Conservation (phyloP, 1,140 invertebrate species). For the Aphelenchoides fujianensis region DNA sequence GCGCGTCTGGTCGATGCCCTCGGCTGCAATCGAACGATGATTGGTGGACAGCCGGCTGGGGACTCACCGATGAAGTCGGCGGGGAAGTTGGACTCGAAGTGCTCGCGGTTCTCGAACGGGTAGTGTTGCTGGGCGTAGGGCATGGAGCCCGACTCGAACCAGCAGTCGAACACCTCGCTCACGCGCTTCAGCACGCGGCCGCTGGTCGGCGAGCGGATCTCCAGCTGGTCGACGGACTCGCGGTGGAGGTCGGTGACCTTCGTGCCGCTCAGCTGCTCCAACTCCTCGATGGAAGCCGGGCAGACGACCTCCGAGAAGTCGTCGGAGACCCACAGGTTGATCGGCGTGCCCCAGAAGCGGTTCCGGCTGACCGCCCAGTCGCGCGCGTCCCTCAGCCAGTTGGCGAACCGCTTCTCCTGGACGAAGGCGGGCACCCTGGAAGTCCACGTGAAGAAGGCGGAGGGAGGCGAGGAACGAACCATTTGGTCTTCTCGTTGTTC, state of each 20-base stretch:
- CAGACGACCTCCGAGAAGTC: conserved; percentile 90
- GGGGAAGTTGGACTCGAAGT: conserved; percentile 92
- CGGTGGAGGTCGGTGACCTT: conserved; percentile 86
- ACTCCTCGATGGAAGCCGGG: conserved; percentile 86
- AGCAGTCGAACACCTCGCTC: conserved; percentile 96
- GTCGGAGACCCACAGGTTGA: conserved; percentile 92
- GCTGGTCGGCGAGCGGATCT: conserved; percentile 88
- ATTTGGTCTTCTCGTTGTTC: conserved; percentile 83
- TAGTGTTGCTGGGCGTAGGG: conserved; percentile 95
- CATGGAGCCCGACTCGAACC: conserved; percentile 99
- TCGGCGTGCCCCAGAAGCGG: conserved; percentile 98
- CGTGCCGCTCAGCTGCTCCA: conserved; percentile 77
- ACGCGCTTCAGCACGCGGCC: conserved; percentile 79
- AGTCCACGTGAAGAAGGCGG: too few relatives aligned
- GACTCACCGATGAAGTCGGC: conserved; percentile 98
- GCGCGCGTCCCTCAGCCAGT: conserved; percentile 92
- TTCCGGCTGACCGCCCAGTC: conserved; percentile 98
- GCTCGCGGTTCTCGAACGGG: conserved; percentile 80
- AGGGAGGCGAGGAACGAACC: conserved; percentile 69
- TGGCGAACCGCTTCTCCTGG: conserved; percentile 95
- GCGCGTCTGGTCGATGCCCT: conserved; percentile 88
- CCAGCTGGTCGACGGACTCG: conserved; percentile 86
- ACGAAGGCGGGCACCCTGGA: conserved; percentile 87
- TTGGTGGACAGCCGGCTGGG: background rate
- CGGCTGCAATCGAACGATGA: conserved; percentile 12